Base-by-base conservation (phyloP, 2,113 vertebrate genomes). In the Parotia lawesii region DNA sequence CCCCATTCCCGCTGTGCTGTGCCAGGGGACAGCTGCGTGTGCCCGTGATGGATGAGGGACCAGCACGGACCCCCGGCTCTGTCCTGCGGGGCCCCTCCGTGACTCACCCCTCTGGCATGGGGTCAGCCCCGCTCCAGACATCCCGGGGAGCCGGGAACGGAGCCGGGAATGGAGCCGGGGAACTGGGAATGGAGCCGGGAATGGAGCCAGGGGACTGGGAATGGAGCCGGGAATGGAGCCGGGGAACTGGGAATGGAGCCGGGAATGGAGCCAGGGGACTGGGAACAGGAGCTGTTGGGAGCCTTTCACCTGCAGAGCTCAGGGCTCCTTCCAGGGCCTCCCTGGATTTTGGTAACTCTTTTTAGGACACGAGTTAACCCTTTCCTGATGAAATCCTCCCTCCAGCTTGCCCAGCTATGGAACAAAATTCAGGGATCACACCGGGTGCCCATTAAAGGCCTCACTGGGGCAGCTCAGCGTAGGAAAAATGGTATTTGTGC, bases 21-120 rank as follows among this genome's bases (percentile, higher is more conserved):
- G 96, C 95, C 93, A 90, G 57, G 37, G 51, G 91, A 91, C 95
- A 96, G 96, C 96, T 95, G 96, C 47, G 2, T 4, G 8, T 67
- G 54, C 73, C 87, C 28, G 3, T 70, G 96, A 94, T 38, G 56
- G 62, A 95, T 33, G 80, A 47, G 28, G 69, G 83, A 69, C n/a
- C 72, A 11, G 92, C 79, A 74, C 65, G 42, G 71, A 76, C 31
- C 37, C 57, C 60, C 87, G 47, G 87, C n/a, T 23, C 72, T 7
- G 53, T 10, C 42, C 71, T 17, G 71, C 61, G 37, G 54, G 69
- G 72, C 83, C 73, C 47, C 44, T 23, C 72, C 5, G 1, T 90
- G 80, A 94, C 53, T 94, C 96, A 93, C 11, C 45, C 42, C 76
- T 35, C 28, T 0, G 67, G 92, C 77, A 97, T 5, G 72, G 78